Conservation (phyloP, 2,888 invertebrate genomes). For the Leptinotarsa haldemani region DNA sequence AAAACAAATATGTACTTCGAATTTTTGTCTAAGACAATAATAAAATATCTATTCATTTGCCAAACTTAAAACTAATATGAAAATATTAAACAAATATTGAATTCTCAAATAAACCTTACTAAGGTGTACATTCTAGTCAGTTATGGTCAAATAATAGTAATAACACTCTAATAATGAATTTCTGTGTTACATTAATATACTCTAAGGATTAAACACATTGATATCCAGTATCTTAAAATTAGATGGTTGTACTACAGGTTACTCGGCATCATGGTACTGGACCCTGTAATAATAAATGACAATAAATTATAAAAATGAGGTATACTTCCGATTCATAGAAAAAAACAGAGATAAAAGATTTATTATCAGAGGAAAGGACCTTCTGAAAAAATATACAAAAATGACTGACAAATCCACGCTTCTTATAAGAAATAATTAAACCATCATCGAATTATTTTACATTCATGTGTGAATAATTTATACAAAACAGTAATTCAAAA, state of each 20-base stretch:
- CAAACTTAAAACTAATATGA: slow-evolving; percentile 14
- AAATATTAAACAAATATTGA: slow-evolving; percentile 12
- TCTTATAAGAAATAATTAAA: too few species aligned
- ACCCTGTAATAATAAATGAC: slow-evolving; percentile 54
- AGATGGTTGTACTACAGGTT: slow-evolving; percentile 41
- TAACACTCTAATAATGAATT: slow-evolving; percentile 2
- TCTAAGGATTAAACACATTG: slow-evolving; percentile 22
- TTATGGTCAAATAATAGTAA: slow-evolving; percentile 9
- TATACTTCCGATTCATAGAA: too few species aligned
- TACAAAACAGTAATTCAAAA: too few species aligned
- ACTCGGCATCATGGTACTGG: slow-evolving; percentile 62
- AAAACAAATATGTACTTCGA: neutral
- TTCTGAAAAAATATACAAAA: too few species aligned
- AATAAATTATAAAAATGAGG: too few species aligned
- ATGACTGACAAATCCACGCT: too few species aligned
- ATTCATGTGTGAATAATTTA: too few species aligned
- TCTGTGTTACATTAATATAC: slow-evolving; percentile 19
- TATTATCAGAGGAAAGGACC: too few species aligned
- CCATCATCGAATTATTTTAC: too few species aligned
- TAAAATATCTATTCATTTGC: slow-evolving; percentile 5
- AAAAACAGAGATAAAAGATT: too few species aligned
- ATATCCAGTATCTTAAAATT: slow-evolving; percentile 19
- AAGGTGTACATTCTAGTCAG: slow-evolving; percentile 7
- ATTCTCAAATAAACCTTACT: slow-evolving; percentile 5
- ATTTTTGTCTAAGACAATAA: slow-evolving; percentile 3